phyloP scores from a whole-genome alignment of 2,888 invertebrate species.

The Cactoblastis cactorum region DNA sequence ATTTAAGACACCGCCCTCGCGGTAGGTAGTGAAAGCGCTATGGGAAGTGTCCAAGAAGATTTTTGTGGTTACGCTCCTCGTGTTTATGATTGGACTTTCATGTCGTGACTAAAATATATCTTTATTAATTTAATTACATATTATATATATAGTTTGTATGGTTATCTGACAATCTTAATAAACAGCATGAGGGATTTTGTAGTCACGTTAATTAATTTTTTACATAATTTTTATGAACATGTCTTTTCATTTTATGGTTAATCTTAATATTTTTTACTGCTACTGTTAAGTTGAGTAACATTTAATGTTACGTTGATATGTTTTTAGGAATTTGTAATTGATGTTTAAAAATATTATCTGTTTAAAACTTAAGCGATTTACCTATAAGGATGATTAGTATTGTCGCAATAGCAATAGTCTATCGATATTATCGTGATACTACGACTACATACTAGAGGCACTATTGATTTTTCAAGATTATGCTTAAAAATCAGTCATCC shows the following conservation, averaged over 20 bases:
- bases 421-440: no score
- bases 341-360: no score
- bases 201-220: neutral
- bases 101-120: constrained; percentile 2
- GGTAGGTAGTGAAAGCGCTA: constrained; percentile 57
- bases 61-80: constrained; percentile 38
- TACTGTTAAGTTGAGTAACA: neutral
- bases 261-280: neutral
- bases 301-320: no score
- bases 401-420: no score
- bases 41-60: constrained; percentile 40
- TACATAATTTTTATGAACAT: neutral
- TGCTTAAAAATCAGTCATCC: no score
- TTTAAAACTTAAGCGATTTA: no score
- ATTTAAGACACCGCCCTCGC: constrained; percentile 52
- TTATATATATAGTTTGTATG: neutral
- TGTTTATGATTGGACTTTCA: constrained; percentile 4
- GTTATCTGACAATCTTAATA: neutral
- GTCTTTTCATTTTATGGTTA: neutral
- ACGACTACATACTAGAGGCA: no score
- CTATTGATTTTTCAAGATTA: no score
- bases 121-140: constrained; percentile 16
- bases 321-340: no score
- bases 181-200: neutral
- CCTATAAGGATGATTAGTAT: no score